These are phyloP conservation scores for Zaprionus ornatus DNA, from an alignment of 1,140 invertebrate species.

Conservation along the genomic window DNA sequence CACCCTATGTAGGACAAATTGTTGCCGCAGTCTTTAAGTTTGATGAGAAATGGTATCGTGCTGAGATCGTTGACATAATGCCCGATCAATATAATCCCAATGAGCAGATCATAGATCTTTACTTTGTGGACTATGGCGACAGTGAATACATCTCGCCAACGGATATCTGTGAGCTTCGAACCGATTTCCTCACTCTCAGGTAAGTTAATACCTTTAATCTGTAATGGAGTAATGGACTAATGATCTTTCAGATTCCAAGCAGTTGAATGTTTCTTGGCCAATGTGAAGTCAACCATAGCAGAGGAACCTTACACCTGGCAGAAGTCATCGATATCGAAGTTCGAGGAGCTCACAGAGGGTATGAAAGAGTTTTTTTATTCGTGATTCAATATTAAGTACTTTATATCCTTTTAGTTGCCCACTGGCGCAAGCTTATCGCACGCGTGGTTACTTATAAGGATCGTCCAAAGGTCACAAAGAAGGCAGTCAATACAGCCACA, in stretches of 20 bases:
- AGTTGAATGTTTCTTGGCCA: conserved; percentile 91
- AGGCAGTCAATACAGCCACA: conserved; percentile 80
- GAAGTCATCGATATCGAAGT: conserved; percentile 87
- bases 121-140: conserved; percentile 93
- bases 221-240: not conserved
- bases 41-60: conserved; percentile 89
- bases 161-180: conserved; percentile 88
- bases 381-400: not conserved
- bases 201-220: conserved; percentile 47
- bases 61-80: conserved; percentile 86
- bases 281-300: conserved; percentile 86
- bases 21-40: conserved; percentile 91
- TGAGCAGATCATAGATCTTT: conserved; percentile 87
- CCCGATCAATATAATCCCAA: conserved; percentile 86
- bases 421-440: conserved; percentile 88
- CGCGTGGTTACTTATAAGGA: conserved; percentile 88
- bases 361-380: conserved; percentile 9
- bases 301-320: conserved; percentile 85
- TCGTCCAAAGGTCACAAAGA: conserved; percentile 64
- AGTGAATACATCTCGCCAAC: conserved; percentile 86
- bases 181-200: conserved; percentile 89
- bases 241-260: conserved; percentile 86
- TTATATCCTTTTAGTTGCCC: conserved; percentile 81
- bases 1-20: conserved; percentile 88
- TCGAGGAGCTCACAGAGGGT: conserved; percentile 88